Percentiles rank a stretch among this genome's conserved stretches.
These are phyloP conservation scores for Pristionchus entomophagus DNA, from an alignment of 2,888 invertebrate genomes.

Conservation along the genomic window DNA sequence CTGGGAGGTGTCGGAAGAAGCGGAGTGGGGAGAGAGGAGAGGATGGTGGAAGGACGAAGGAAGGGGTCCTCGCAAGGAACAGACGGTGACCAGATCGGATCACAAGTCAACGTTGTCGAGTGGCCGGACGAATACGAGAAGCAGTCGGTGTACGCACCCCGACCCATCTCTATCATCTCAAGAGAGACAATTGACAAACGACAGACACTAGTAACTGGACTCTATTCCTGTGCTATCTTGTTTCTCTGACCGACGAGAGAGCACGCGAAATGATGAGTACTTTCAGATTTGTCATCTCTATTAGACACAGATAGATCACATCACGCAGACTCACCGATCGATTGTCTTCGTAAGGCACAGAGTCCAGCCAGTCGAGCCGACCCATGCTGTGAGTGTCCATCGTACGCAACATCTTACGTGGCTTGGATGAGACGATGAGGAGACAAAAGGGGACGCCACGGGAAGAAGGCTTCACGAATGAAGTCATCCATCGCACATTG, in stretches of 20 bases:
- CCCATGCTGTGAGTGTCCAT: conserved; percentile 33
- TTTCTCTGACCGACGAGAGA: no score
- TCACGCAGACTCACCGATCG: conserved; percentile 7
- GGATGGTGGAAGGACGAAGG: conserved; percentile 43
- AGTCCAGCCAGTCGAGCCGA: conserved; percentile 33
- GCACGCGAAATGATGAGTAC: no score
- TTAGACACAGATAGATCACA: neutral
- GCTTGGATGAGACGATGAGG: neutral
- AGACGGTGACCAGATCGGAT: conserved; percentile 39
- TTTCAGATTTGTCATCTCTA: no score
- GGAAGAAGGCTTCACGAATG: conserved; percentile 21
- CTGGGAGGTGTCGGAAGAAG: neutral
- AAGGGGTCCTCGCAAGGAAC: conserved; percentile 10
- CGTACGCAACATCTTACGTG: conserved; percentile 35
- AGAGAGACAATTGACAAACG: neutral
- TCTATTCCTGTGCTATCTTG: no score
- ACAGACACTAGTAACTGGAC: no score
- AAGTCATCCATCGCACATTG: neutral
- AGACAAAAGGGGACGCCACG: conserved; percentile 19
- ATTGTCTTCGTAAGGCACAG: conserved; percentile 28
- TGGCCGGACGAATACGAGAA: conserved; percentile 40
- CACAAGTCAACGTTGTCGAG: conserved; percentile 9
- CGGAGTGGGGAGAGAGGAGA: conserved; percentile 35
- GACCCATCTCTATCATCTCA: conserved; percentile 22
- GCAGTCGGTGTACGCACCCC: conserved; percentile 44